Base-by-base conservation (phyloP, 2,888 invertebrate species). In the Tinea trinotella region DNA sequence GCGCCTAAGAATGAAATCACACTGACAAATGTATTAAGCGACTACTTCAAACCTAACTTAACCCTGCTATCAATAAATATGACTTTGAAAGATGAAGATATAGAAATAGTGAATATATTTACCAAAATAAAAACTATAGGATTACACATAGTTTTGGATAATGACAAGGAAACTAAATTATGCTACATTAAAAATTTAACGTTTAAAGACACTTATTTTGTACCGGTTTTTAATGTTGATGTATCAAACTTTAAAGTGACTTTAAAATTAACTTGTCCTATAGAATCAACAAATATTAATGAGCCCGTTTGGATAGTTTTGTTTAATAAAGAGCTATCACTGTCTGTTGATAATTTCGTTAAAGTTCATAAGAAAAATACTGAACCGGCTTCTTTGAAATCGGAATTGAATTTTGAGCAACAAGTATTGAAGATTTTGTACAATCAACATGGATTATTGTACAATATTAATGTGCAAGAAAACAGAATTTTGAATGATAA, bases 301-400 rank as follows among this genome's bases (percentile, higher is more conserved):
- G 62, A 76, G 58, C 66, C 59, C 34, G 57, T 74, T n/a, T 81
- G 76, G 74, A 61, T 61, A 3, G 58, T 70, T 7, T 58, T 85
- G 2, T 76, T 76, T 54, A 63, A 59, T 24, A 75, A 75, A 57
- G 54, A 59, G n/a, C n/a, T n/a, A n/a, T n/a, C n/a, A n/a, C n/a
- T n/a, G n/a, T n/a, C n/a, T n/a, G n/a, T n/a, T n/a, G n/a, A n/a
- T 61, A 65, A 80, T 56, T 83, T 84, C 54, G 72, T 82, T 9
- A 50, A 55, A 19, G 19, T 15, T 7, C 17, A 71, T 64, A 59
- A 61, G 59, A 17, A 54, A 58, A 36, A 61, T 59, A 6, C 57
- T 59, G n/a, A n/a, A n/a, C n/a, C n/a, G n/a, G n/a, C n/a, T n/a
- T n/a, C n/a, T n/a, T n/a, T n/a, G n/a, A n/a, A n/a, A n/a, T n/a